phyloP scores from a whole-genome alignment of 2,888 invertebrate genomes.

The Napeogenes inachia region DNA sequence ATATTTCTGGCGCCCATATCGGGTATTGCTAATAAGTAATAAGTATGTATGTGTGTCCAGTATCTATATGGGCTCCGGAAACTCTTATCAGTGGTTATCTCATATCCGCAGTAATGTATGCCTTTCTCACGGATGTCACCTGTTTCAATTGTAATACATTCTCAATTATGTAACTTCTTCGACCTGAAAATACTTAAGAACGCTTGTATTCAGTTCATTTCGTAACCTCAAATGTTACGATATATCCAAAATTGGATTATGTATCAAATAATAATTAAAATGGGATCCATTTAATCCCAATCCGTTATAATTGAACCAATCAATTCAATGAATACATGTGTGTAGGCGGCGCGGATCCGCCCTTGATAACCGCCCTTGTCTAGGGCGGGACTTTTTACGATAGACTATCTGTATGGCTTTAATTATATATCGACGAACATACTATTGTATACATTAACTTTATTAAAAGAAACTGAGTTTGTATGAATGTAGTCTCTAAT shows the following conservation, averaged over 20 bases:
- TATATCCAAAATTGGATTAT: too few species aligned
- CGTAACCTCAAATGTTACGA: too few species aligned
- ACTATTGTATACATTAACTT: too few species aligned
- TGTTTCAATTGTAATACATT: slow-evolving; percentile 5
- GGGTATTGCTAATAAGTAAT: slow-evolving; percentile 15
- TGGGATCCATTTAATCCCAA: too few species aligned
- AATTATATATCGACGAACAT: not conserved
- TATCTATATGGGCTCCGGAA: slow-evolving; percentile 64
- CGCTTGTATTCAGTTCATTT: too few species aligned
- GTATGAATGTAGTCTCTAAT: too few species aligned
- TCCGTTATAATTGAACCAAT: too few species aligned
- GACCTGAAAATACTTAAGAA: too few species aligned
- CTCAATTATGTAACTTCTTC: too few species aligned
- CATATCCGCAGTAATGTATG: slow-evolving; percentile 64
- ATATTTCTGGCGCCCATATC: not conserved
- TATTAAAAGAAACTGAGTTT: too few species aligned
- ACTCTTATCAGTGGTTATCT: slow-evolving; percentile 51
- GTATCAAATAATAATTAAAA: too few species aligned
- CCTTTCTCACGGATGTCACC: slow-evolving; percentile 62
- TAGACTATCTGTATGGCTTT: slow-evolving; percentile 4
- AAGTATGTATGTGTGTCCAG: slow-evolving; percentile 39
- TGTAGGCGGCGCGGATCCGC: slow-evolving; percentile 40
- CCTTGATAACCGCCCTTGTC: slow-evolving; percentile 34
- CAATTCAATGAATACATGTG: slow-evolving; percentile 9
- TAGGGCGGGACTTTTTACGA: slow-evolving; percentile 28